Conservation (phyloP, 2,797 vertebrate genomes). For the Alectoris magna region DNA sequence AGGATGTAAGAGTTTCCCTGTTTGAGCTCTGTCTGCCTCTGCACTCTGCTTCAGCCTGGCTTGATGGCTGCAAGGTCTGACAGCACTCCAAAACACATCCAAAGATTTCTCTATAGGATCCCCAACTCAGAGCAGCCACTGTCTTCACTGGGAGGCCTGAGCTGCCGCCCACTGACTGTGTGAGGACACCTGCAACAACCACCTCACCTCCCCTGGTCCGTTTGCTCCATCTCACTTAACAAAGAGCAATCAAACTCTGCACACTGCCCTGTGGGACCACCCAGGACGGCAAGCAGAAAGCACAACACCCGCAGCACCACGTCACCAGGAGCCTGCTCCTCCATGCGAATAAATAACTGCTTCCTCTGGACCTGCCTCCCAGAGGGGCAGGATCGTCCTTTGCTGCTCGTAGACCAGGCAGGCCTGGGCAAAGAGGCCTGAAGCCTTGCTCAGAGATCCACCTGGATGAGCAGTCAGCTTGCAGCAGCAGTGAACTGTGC, state of each 20-base stretch:
- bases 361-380: background rate
- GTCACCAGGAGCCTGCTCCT: background rate
- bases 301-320: background rate
- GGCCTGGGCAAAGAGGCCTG: background rate
- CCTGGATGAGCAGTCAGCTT: background rate
- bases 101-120: background rate
- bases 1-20: background rate
- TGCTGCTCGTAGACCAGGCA: background rate
- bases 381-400: slow-evolving; percentile 3
- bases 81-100: background rate
- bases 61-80: slow-evolving; percentile 7
- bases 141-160: background rate
- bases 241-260: background rate
- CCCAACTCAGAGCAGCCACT: background rate
- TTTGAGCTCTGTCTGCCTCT: background rate
- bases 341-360: slow-evolving; percentile 28
- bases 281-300: background rate
- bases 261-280: background rate
- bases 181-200: background rate
- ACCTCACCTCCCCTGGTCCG: background rate
- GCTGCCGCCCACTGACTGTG: rapidly evolving
- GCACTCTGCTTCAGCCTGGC: background rate
- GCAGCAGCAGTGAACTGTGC: rapidly evolving
- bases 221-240: rapidly evolving
- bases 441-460: background rate